phyloP scores from a whole-genome alignment of 2,113 vertebrate species.

The Ascaphus truei region DNA sequence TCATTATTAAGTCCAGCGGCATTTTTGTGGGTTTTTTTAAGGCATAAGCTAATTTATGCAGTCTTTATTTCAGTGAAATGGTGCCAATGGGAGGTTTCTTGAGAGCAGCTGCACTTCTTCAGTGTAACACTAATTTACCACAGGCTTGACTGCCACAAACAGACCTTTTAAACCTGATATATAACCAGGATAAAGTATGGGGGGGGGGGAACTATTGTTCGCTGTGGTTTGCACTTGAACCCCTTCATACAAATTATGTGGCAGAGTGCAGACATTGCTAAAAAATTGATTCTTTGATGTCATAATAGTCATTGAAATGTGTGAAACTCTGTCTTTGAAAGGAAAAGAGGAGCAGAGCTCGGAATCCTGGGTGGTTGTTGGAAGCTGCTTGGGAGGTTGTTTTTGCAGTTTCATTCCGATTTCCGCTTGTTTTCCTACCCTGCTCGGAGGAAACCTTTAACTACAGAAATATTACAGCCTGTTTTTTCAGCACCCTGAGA shows the following conservation, averaged over 20 bases:
- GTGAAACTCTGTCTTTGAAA: no score
- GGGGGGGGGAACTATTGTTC: no score
- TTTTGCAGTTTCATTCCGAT: constrained; percentile 87
- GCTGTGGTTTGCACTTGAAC: no score
- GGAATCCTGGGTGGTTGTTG: constrained; percentile 87
- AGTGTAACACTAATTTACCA: constrained; percentile 76
- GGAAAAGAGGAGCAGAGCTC: constrained; percentile 75
- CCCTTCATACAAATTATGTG: no score
- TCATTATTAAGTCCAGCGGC: constrained; percentile 78
- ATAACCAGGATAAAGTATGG: no score
- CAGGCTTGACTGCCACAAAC: constrained; percentile 72
- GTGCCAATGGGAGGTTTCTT: constrained; percentile 69
- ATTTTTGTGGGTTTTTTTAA: constrained; percentile 73
- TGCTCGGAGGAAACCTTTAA: no score
- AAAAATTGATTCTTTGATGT: no score
- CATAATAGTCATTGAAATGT: no score
- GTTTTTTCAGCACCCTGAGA: constrained; percentile 10
- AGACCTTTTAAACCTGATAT: constrained; percentile 72
- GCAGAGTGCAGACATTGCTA: no score
- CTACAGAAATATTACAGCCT: constrained; percentile 4
- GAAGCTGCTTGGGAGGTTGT: constrained; percentile 88
- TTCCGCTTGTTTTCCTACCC: constrained; percentile 87
- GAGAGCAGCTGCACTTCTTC: constrained; percentile 71
- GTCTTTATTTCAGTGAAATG: constrained; percentile 75
- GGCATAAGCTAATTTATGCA: constrained; percentile 71